phyloP scores from a whole-genome alignment of 2,113 vertebrate genomes.

The Leucoraja erinaceus region DNA sequence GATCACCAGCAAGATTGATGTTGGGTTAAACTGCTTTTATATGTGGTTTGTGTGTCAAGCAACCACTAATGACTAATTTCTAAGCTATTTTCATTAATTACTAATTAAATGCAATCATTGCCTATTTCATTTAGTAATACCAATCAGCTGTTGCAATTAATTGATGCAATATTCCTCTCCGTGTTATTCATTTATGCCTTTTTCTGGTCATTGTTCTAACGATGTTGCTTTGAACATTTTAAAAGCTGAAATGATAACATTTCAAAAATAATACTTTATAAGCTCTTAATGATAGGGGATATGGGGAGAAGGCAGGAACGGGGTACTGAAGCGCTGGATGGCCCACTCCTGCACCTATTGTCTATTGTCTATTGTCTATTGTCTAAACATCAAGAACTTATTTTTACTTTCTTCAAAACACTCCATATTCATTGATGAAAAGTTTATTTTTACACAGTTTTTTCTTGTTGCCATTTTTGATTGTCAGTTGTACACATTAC shows the following conservation, averaged over 20 bases:
- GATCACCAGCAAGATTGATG: too few relatives aligned
- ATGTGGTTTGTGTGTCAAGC: too few relatives aligned
- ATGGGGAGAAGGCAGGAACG: too few relatives aligned
- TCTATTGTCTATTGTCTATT: too few relatives aligned
- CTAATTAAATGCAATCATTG: slow-evolving; percentile 3
- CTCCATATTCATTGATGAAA: neutral
- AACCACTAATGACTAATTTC: too few relatives aligned
- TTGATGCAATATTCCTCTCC: neutral
- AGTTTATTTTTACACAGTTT: neutral
- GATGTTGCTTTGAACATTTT: neutral
- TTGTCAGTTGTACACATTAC: neutral
- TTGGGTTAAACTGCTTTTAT: too few relatives aligned
- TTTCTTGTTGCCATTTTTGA: neutral
- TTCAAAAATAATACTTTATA: neutral
- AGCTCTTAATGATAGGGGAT: too few relatives aligned
- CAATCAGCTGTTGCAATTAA: neutral
- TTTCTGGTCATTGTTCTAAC: neutral
- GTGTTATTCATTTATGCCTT: neutral
- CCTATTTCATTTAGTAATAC: neutral
- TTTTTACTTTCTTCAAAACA: neutral
- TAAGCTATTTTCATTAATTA: neutral
- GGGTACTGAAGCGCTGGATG: too few relatives aligned
- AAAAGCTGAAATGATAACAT: neutral
- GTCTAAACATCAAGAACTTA: neutral
- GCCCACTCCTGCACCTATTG: too few relatives aligned